Evolutionary conservation across 2,888 invertebrate genomes (phyloP), one percentile per base, ranked within the genome.

Genomic region (Cerceris rybyensis): DNA sequence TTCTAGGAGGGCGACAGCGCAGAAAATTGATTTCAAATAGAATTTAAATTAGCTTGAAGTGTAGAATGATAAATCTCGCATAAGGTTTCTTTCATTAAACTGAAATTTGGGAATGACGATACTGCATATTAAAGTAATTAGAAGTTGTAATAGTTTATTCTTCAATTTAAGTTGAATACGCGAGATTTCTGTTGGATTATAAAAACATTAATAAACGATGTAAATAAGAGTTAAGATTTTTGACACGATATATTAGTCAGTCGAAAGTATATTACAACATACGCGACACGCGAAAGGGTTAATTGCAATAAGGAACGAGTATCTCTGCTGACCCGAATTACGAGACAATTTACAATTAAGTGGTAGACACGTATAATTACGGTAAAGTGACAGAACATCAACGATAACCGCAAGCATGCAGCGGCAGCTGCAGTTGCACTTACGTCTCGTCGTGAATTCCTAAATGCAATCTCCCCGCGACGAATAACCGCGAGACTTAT

Each of bases 271-370:
- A 74, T 50, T 50, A 50, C n/a, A 1, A 46, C 46, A 46, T 46
- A 11, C 11, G 46, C 46, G 9, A 46, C 46, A 11, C 46, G 14
- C 42, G 39, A 61, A 28, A 14, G 14, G 41, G 79, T 78, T 85
- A 84, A 80, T 82, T 73, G 69, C 72, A 58, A 65, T 72, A 76
- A 85, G 72, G 67, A 84, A 69, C 63, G 46, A 58, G 70, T 67
- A 61, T 73, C 68, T 60, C 68, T 54, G 68, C 63, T 70, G 66
- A 72, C 67, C 69, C 67, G 75, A 86, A 82, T 85, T 79, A 86
- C 28, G 42, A 16, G 70, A 85, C 76, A 82, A 81, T 86, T 78
- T 63, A 58, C 77, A 75, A 81, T 84, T 86, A 85, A 82, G 59
- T 52, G 46, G 50, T 55, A 58, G 70, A 55, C 70, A 77, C 58